Evolutionary conservation across 2,888 invertebrate species (phyloP).

Genomic region (Drosophila emarginata): DNA sequence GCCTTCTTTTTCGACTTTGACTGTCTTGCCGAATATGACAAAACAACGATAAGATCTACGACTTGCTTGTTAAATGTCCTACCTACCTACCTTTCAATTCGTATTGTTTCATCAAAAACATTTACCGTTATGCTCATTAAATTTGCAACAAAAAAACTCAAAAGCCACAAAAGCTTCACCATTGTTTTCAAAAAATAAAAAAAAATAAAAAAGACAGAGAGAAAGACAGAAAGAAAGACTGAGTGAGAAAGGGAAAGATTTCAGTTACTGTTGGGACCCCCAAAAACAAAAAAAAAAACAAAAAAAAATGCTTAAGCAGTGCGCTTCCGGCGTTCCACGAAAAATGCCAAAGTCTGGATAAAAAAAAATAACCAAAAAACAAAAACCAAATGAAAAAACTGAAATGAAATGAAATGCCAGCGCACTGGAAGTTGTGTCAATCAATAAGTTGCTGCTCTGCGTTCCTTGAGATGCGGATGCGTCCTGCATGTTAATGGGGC

Average conservation of each 20-base stretch:
- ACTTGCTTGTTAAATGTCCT: constrained; percentile 62
- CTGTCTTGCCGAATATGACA: constrained; percentile 71
- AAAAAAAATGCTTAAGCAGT: constrained; percentile 55
- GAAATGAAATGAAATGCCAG: constrained; percentile 47
- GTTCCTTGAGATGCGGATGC: constrained; percentile 67
- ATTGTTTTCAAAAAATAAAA: constrained; percentile 46
- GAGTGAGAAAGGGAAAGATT: constrained; percentile 30
- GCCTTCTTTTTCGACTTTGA: constrained; percentile 45
- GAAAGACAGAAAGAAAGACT: background rate
- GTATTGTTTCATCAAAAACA: constrained; percentile 74
- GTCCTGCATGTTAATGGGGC: constrained; percentile 78
- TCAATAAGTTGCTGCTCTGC: constrained; percentile 76
- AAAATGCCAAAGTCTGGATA: constrained; percentile 51
- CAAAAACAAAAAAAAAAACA: constrained; percentile 51
- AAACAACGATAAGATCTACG: constrained; percentile 70
- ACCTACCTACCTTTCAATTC: constrained; percentile 31
- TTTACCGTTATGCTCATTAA: constrained; percentile 79
- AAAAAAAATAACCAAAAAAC: constrained; percentile 2
- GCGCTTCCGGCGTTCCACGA: constrained; percentile 74
- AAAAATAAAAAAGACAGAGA: background rate
- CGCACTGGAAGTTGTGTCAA: constrained; percentile 79
- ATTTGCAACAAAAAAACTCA: constrained; percentile 53
- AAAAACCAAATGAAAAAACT: constrained; percentile 33
- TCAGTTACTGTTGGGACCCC: constrained; percentile 36
- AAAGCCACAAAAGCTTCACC: constrained; percentile 9